phyloP scores from a whole-genome alignment of 2,113 vertebrate genomes.

The Sporophila hypoxantha region DNA sequence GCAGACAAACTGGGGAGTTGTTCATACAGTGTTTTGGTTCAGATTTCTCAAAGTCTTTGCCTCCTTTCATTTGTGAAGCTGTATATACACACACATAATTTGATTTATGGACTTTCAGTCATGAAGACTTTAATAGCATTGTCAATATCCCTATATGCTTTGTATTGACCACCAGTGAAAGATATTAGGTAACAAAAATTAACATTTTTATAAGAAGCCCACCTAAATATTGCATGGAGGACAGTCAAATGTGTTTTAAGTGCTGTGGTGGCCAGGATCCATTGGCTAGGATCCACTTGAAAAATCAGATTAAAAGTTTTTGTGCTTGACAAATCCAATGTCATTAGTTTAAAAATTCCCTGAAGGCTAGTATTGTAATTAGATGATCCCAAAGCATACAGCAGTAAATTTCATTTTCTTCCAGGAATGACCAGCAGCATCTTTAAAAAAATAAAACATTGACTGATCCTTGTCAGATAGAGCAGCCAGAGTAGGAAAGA shows the following conservation, averaged over 20 bases:
- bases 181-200: neutral
- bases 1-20: neutral
- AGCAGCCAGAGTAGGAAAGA: neutral
- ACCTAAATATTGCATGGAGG: conserved; percentile 22
- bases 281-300: conserved; percentile 39
- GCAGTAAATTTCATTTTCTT: conserved; percentile 26
- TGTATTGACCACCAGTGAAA: neutral
- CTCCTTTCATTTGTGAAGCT: neutral
- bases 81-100: neutral
- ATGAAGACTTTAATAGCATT: neutral
- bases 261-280: conserved; percentile 36
- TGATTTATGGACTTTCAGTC: neutral
- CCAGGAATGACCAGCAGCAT: neutral
- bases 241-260: conserved; percentile 24
- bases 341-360: conserved; percentile 51
- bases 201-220: neutral
- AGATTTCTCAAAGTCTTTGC: neutral
- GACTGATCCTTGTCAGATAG: neutral
- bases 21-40: neutral
- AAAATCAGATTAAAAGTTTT: conserved; percentile 50
- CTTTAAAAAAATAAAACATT: neutral
- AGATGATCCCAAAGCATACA: neutral
- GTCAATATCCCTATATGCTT: neutral
- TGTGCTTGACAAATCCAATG: conserved; percentile 14
- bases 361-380: neutral